Evolutionary conservation across 2,888 invertebrate species (phyloP), one percentile per base, ranked within the genome.

Genomic region (Cryptophagus acutangulus): DNA sequence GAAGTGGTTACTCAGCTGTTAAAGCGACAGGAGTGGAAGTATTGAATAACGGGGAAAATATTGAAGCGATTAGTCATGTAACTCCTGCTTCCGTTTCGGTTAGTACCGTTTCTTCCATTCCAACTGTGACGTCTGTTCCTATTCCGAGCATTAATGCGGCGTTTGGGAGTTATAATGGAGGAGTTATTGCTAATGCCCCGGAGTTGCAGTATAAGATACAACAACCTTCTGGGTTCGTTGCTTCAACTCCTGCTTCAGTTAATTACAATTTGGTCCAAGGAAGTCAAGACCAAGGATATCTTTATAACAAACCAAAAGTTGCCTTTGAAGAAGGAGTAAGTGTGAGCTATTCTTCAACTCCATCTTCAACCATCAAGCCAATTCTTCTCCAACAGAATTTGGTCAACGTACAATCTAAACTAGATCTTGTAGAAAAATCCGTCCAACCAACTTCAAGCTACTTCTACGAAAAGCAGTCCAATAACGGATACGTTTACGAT

Each of bases 301-400:
- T 61, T 15, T 71, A 71, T 44, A 51, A 57, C 1, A 63, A 66
- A 50, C 62, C 65, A 13, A 51, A 35, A 8, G 48, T 50, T 6
- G 54, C 59, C 48, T 71, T 69, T 37, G 68, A 70, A 47, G 59
- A 57, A 45, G 65, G 64, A 36, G 54, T 60, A 2, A 55, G 58
- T 0, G 46, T 65, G 38, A 29, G 36, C 12, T 30, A 31, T 17
- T 37, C 37, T 40, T 36, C 2, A 65, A 61, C 2, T 5, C 20
- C 20, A 20, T 5, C 20, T 6, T 5, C 20, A 6, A 9, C 9
- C 9, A 9, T 36, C 12, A 31, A 31, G 6, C 41, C 20, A 20
- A 9, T 20, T 20, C 10, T 26, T 6, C n/a, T n/a, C 12, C 10
- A 13, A 12, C 12, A 26, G 33, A 24, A 30, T 31, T 25, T 24